Percentiles rank a stretch among this genome's conserved stretches.
Conservation (phyloP, 2,113 vertebrate species). For the Dipodomys stephensi region DNA sequence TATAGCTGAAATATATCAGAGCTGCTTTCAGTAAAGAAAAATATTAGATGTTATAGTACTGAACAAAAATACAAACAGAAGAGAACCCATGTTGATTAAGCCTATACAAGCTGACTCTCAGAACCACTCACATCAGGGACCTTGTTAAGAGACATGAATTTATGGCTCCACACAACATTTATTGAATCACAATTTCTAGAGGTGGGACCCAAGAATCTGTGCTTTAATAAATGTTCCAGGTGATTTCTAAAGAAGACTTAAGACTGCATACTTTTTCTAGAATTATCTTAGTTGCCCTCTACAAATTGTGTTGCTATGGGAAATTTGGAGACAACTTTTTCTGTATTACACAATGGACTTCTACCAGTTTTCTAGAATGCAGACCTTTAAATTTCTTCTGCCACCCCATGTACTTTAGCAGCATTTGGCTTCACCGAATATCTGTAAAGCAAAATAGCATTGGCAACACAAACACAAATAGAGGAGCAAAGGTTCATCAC, state of each 20-base stretch:
- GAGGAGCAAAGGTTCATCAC: background rate
- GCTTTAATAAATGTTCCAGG: background rate
- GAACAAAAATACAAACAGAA: background rate
- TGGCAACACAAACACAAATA: background rate
- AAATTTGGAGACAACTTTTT: background rate
- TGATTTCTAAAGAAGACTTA: background rate
- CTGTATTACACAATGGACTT: background rate
- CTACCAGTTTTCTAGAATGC: background rate
- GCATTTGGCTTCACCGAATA: background rate
- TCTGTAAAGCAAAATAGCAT: slow-evolving; percentile 54
- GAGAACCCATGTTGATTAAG: background rate
- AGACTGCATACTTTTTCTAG: background rate
- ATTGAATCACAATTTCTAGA: background rate
- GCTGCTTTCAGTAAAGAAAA: background rate
- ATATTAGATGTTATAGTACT: background rate
- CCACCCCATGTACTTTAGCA: slow-evolving; percentile 2
- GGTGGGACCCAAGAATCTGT: background rate
- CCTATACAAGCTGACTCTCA: background rate
- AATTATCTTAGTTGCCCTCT: background rate
- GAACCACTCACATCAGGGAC: background rate
- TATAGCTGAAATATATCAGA: background rate
- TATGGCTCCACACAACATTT: background rate
- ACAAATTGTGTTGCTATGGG: background rate
- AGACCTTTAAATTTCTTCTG: slow-evolving; percentile 30
- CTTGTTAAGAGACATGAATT: background rate